Conservation (phyloP, 2,113 vertebrate species). For the Mesocricetus auratus region DNA sequence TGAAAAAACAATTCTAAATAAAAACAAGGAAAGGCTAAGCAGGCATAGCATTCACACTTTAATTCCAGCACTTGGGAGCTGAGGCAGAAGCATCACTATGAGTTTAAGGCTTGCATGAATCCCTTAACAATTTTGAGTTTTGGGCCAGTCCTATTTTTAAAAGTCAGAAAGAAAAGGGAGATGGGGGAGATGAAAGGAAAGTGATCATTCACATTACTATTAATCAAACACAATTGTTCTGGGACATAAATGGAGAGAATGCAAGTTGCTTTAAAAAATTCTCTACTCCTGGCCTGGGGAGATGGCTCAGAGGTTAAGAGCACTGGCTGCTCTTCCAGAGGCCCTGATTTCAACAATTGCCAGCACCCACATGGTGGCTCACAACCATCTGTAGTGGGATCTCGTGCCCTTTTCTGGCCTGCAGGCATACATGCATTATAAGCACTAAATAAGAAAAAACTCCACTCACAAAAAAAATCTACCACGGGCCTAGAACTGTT, state of each 20-base stretch:
- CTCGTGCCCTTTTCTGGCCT: no score
- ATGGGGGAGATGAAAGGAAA: background rate
- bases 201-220: background rate
- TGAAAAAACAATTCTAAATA: slow-evolving; percentile 46
- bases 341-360: no score
- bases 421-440: no score
- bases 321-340: no score
- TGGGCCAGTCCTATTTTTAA: background rate
- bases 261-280: slow-evolving; percentile 49
- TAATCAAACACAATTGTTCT: slow-evolving; percentile 32
- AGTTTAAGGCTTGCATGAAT: background rate
- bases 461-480: background rate
- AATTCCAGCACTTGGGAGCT: background rate
- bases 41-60: background rate
- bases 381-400: no score
- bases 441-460: no score
- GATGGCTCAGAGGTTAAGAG: no score
- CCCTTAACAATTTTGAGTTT: background rate
- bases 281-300: no score
- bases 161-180: background rate
- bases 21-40: background rate
- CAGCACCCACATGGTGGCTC: no score
- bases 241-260: background rate
- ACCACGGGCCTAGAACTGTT: background rate
- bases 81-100: background rate